Base-by-base conservation (phyloP, 2,113 vertebrate genomes). In the Caranx ignobilis region DNA sequence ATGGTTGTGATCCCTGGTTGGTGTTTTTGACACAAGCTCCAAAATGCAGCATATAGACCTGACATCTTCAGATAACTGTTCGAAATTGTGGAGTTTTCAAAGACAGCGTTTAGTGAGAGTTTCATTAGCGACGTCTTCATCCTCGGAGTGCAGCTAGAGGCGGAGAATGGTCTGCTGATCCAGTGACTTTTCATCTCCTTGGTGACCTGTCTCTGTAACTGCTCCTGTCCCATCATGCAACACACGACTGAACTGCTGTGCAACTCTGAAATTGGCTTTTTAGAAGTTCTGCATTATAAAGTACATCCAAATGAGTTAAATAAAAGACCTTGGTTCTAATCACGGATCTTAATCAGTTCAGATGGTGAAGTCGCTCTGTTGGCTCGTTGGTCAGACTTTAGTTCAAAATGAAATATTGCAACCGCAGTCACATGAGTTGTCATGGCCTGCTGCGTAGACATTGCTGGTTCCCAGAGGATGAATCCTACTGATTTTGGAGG, bases 151-250 rank as follows among this genome's bases (percentile, higher is more conserved):
- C 26, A 69, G 73, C 8, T 62, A 62, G 6, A 64, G 59, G 26
- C 4, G 8, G n/a, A 57, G 43, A 68, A 87, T 70, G 84, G 73
- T 83, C 87, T 34, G 19, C 71, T 86, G 82, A 85, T 85, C 65
- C 31, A 60, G 52, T 55, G 54, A 79, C 68, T 73, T 67, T 60
- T 75, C 71, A 63, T 83, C 59, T 89, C 77, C 55, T 83, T 65
- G 55, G n/a, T 73, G 77, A 71, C 75, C 57, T 41, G 19, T 60
- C 84, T 85, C 73, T 82, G 54, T 55, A 68, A 69, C 56, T 18
- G 45, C 41, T 64, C 47, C 66, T 56, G 62, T 83, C 78, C 71
- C 59, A 71, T 77, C 77, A 71, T 71, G 83, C 66, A 75, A 65
- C 26, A 74, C 26, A 81, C 50, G 32, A 77, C 54, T 73, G 64